Evolutionary conservation across 2,797 vertebrate genomes (phyloP), one percentile per base, ranked within the genome.

Genomic region (Ctenopoma multispine): DNA sequence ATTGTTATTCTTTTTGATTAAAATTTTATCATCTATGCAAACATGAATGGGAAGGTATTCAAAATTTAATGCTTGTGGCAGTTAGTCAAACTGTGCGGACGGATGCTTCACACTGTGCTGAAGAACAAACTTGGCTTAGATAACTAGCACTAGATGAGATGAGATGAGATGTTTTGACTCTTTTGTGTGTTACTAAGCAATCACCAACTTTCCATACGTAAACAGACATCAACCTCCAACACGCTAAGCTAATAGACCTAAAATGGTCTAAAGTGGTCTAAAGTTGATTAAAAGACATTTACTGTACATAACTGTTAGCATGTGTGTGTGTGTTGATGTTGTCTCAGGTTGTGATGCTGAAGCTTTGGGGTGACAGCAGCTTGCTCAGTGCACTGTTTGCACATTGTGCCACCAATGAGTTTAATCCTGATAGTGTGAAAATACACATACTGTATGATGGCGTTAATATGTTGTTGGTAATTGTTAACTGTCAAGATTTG

Each of bases 1-100:
- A 69, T 59, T 54, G 41, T 24, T 47, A 74, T 82, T 85, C 83
- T 48, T 64, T 84, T 76, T 87, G 77, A 87, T 90, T 63, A 80
- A 84, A 79, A 9, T 79, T 88, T 67, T 0, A 89, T 66, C 46
- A 56, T 72, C 56, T 48, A 79, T 72, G 63, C 75, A 75, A 75
- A 76, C 70, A 46, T 3, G 53, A 73, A 23, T 9, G 24, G 27
- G 68, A n/a, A 74, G 74, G 55, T 62, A 12, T 43, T 86, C 48
- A 82, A 79, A 82, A n/a, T 86, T 72, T 85, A 85, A 76, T 79
- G 79, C 55, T 13, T 27, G 0, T 50, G 61, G 49, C 75, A 54
- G 79, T 29, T 60, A 55, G 60, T 67, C 24, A 44, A 44, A 59
- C 31, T 12, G 57, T 2, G 69, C n/a, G 55, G 62, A 47, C 51